Conservation (phyloP, 2,888 invertebrate species). For the Tortrix viridana region DNA sequence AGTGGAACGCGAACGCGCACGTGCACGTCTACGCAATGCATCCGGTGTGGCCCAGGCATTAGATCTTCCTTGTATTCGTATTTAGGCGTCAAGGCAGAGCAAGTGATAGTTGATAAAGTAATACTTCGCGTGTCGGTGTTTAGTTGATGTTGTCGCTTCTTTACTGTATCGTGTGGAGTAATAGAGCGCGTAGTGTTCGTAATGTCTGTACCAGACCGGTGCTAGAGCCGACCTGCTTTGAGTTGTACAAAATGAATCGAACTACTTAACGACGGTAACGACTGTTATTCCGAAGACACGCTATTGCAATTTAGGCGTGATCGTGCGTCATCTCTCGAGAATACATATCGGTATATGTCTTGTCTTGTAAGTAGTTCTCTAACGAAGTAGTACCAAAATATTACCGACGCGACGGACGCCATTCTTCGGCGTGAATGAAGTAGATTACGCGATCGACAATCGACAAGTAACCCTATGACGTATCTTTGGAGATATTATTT, state of each 20-base stretch:
- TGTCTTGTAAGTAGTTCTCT: constrained; percentile 59
- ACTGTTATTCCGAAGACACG: constrained; percentile 30
- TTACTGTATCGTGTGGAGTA: constrained; percentile 68
- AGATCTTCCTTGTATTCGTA: constrained; percentile 46
- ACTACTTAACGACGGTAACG: constrained; percentile 16
- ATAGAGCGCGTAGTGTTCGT: constrained; percentile 65
- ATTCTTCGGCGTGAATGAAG: constrained; percentile 47
- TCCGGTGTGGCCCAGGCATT: constrained; percentile 44
- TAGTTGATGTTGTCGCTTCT: constrained; percentile 81
- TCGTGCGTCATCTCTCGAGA: constrained; percentile 61
- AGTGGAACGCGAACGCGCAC: too few relatives aligned
- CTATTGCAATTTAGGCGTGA: constrained; percentile 44
- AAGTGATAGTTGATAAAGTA: constrained; percentile 43
- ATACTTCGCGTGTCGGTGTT: constrained; percentile 64
- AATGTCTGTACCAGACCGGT: constrained; percentile 49
- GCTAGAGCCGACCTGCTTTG: constrained; percentile 10
- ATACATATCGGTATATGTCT: constrained; percentile 78
- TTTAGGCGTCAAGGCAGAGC: constrained; percentile 57
- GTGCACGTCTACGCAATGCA: too few relatives aligned
- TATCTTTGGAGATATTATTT: constrained; percentile 2
- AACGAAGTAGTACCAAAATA: constrained; percentile 51
- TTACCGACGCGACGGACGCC: constrained; percentile 50
- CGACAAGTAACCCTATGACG: constrained; percentile 18
- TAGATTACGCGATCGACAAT: constrained; percentile 8
- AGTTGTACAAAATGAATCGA: constrained; percentile 7